These are phyloP conservation scores for Drosophila sp. DNA, from an alignment of 1,140 invertebrate species.

Conservation along the genomic window DNA sequence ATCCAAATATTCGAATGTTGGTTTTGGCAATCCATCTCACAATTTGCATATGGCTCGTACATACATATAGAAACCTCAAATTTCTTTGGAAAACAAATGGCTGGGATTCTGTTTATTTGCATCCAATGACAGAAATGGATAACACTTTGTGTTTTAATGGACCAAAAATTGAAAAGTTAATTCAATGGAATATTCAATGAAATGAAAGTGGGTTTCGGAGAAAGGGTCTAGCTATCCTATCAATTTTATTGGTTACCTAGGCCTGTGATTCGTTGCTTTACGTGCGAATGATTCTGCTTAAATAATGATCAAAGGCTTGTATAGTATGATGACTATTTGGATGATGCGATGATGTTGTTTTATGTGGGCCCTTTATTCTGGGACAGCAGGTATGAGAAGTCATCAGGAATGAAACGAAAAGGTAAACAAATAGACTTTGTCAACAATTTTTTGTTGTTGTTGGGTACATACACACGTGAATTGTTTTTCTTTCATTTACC, in stretches of 20 bases:
- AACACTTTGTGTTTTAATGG: not conserved
- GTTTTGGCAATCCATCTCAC: not conserved
- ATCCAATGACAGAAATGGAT: not conserved
- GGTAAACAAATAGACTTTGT: conserved; percentile 37
- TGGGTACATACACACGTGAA: conserved; percentile 5
- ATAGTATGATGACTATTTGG: not conserved
- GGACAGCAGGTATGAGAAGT: not conserved
- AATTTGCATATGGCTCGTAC: not conserved
- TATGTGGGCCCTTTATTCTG: not conserved
- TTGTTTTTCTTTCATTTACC: conserved; percentile 52
- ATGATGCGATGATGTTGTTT: not conserved
- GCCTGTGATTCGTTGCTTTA: not conserved
- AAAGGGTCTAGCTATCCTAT: not conserved
- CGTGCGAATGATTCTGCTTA: not conserved
- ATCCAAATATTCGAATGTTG: not conserved
- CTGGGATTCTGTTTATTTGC: not conserved
- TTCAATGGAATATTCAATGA: not conserved
- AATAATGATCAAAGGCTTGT: conserved; percentile 6
- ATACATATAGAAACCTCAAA: not conserved
- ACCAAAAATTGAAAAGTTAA: not conserved
- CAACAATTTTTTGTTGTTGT: conserved; percentile 30
- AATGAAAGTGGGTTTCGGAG: not conserved
- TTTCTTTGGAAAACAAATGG: not conserved
- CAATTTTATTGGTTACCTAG: not conserved
- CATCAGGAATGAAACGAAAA: conserved; percentile 1